These are phyloP conservation scores for Nettapus auritus DNA, from an alignment of 2,113 vertebrate genomes.

Conservation along the genomic window DNA sequence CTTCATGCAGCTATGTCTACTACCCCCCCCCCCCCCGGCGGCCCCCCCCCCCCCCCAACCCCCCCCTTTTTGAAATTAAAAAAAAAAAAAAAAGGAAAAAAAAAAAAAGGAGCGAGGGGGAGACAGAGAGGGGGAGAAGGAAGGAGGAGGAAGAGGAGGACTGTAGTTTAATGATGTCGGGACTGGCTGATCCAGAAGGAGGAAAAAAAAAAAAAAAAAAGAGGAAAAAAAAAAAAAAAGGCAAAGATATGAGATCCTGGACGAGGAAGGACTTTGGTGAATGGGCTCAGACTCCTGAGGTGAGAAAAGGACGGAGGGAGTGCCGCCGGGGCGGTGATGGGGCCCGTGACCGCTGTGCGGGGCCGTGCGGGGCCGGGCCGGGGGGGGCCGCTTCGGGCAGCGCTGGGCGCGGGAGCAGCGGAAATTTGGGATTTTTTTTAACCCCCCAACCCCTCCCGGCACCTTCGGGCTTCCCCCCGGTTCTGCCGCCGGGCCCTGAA, in stretches of 20 bases:
- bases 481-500: conserved; percentile 40
- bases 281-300: conserved; percentile 74
- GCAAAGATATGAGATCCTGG: neutral
- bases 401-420: conserved; percentile 77
- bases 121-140: neutral
- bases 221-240: conserved; percentile 58
- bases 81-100: neutral
- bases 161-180: conserved; percentile 75
- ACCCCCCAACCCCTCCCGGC: neutral
- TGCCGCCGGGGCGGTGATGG: neutral
- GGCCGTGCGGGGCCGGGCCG: conserved; percentile 66
- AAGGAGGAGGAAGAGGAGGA: neutral
- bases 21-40: conserved; percentile 73
- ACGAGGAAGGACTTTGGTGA: conserved; percentile 71
- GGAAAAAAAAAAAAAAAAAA: conserved; percentile 57
- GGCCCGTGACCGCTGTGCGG: neutral
- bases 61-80: conserved; percentile 45
- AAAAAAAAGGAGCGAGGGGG: neutral
- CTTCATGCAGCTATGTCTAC: conserved; percentile 91
- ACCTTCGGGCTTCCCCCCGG: neutral
- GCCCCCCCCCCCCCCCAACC: conserved; percentile 52
- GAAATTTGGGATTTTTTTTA: conserved; percentile 71
- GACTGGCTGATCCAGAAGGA: conserved; percentile 62
- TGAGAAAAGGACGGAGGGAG: conserved; percentile 62
- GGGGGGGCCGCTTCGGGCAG: conserved; percentile 71